phyloP scores from a whole-genome alignment of 2,113 vertebrate species.

The Cyprinodon tularosa region DNA sequence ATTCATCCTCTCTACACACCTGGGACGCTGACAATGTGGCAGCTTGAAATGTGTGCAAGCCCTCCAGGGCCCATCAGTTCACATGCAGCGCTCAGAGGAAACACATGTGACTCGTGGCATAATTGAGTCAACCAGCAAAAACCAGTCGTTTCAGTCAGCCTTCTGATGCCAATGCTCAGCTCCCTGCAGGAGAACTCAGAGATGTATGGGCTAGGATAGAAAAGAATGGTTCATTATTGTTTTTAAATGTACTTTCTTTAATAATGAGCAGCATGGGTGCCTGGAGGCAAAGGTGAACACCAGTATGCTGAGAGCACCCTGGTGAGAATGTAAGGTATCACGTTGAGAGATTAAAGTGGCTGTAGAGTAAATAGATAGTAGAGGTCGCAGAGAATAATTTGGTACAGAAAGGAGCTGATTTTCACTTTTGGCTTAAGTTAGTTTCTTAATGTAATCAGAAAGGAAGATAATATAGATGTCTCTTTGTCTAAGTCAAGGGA shows the following conservation, averaged over 20 bases:
- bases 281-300: conserved; percentile 33
- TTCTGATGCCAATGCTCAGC: conserved; percentile 43
- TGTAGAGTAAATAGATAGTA: conserved; percentile 30
- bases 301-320: conserved; percentile 55
- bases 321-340: conserved; percentile 57
- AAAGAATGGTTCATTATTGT: conserved; percentile 54
- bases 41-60: conserved; percentile 39
- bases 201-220: conserved; percentile 36
- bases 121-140: conserved; percentile 65
- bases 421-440: conserved; percentile 41
- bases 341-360: conserved; percentile 57
- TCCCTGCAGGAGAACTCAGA: conserved; percentile 38
- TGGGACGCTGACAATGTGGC: conserved; percentile 49
- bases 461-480: conserved; percentile 11
- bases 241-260: conserved; percentile 61
- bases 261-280: conserved; percentile 50
- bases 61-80: conserved; percentile 66
- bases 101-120: conserved; percentile 61
- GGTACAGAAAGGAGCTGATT: conserved; percentile 31
- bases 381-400: conserved; percentile 50
- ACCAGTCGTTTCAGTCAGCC: conserved; percentile 43
- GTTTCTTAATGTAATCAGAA: neutral
- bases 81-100: conserved; percentile 55
- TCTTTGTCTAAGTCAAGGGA: conserved; percentile 30
- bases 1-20: conserved; percentile 51